Evolutionary conservation across 37 sponge, comb jelly and placozoan species (phyloP).

Genomic region (Crambe crambe): DNA sequence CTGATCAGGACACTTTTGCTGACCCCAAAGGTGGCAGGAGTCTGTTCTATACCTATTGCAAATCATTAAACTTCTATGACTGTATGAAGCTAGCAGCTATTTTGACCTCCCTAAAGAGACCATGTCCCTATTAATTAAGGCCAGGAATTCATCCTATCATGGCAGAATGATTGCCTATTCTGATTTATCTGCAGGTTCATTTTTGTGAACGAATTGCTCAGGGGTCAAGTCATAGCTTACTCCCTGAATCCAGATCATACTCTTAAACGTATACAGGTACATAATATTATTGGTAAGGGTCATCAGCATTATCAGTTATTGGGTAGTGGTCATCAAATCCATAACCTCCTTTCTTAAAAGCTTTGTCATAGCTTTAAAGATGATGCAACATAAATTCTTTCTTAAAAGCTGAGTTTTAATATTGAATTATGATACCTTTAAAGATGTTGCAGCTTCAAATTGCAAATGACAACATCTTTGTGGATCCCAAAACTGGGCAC

Average conservation of each 20-base stretch:
- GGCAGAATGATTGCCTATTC: background rate
- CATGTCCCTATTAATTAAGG: background rate
- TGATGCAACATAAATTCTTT: too few relatives aligned
- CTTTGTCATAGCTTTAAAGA: conserved; percentile 2
- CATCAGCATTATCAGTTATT: background rate
- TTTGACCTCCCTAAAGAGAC: too few relatives aligned
- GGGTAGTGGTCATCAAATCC: conserved; percentile 8
- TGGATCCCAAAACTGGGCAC: conserved; percentile 33
- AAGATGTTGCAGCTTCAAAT: conserved; percentile 12
- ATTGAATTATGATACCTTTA: background rate
- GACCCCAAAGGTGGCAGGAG: too few relatives aligned
- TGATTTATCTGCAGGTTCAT: conserved; percentile 28
- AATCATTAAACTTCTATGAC: too few relatives aligned
- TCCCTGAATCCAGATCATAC: conserved; percentile 26
- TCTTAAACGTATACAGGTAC: conserved; percentile 18
- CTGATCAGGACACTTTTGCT: too few relatives aligned
- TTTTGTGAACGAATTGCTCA: conserved; percentile 10
- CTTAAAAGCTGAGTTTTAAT: background rate
- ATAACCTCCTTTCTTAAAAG: conserved; percentile 36
- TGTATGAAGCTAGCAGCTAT: too few relatives aligned
- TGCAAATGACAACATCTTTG: conserved; percentile 28
- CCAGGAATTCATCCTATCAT: background rate
- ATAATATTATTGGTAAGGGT: background rate
- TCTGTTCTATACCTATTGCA: too few relatives aligned
- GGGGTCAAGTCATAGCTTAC: conserved; percentile 16